Evolutionary conservation across 2,888 invertebrate species (phyloP), one percentile per base, ranked within the genome.

Genomic region (Erannis defoliaria): DNA sequence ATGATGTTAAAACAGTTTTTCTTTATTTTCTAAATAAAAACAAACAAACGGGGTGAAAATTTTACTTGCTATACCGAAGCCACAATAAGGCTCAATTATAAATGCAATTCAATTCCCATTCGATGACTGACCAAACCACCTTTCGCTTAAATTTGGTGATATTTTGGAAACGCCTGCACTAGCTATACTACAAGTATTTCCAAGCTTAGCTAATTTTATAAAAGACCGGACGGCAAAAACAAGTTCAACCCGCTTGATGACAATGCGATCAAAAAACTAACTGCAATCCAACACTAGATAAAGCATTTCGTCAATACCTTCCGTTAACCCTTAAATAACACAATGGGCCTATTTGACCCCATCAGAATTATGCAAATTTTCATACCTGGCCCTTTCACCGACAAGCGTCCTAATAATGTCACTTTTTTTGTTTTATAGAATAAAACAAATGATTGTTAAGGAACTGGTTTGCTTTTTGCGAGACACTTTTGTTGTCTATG

Each of bases 81-180:
- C n/a, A n/a, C n/a, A n/a, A n/a, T n/a, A n/a, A n/a, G n/a, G n/a
- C n/a, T n/a, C n/a, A n/a, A n/a, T n/a, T n/a, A n/a, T n/a, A n/a
- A n/a, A n/a, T n/a, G n/a, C n/a, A n/a, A n/a, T n/a, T n/a, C n/a
- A n/a, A n/a, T n/a, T n/a, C n/a, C n/a, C n/a, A n/a, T n/a, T n/a
- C n/a, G n/a, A n/a, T n/a, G n/a, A n/a, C 86, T 86, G 85, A 87
- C 82, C 82, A 73, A 85, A 85, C 85, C 86, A 86, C 83, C 86
- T 78, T 85, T 84, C 85, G 86, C 84, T 86, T 88, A 84, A 85
- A 85, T 85, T 85, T 86, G 85, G 86, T 48, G 35, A 48, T 48
- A 33, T n/a, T n/a, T n/a, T n/a, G n/a, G n/a, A n/a, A n/a, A n/a
- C n/a, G n/a, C n/a, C n/a, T n/a, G n/a, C n/a, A n/a, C n/a, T n/a